A percentile compares a stretch with the other conserved stretches of the same genome.
These are phyloP conservation scores for Rhyacophila brunnea DNA, from an alignment of 1,140 invertebrate species.

Conservation along the genomic window DNA sequence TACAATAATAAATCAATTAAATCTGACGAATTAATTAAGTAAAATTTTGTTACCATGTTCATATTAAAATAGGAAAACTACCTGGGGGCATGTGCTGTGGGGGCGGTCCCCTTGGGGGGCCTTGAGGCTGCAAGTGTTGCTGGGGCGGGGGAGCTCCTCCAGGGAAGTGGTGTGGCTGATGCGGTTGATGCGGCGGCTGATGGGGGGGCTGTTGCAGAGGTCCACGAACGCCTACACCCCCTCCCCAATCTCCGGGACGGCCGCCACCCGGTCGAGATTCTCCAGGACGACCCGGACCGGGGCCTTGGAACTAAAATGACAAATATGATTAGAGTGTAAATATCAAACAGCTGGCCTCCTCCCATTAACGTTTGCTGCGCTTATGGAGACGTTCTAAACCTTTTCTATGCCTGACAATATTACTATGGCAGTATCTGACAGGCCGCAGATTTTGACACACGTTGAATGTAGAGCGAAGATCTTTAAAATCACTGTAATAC, in stretches of 20 bases:
- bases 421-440: too few relatives aligned
- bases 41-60: too few relatives aligned
- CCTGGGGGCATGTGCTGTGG: constrained; percentile 53
- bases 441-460: too few relatives aligned
- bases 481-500: too few relatives aligned
- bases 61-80: constrained; percentile 19
- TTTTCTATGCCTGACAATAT: too few relatives aligned
- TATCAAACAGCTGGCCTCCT: too few relatives aligned
- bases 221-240: constrained; percentile 63
- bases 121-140: constrained; percentile 67
- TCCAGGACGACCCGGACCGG: constrained; percentile 14
- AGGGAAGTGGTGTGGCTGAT: constrained; percentile 68
- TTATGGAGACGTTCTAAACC: too few relatives aligned
- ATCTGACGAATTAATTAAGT: too few relatives aligned
- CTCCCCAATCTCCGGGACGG: constrained; percentile 42
- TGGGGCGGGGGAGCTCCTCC: constrained; percentile 61
- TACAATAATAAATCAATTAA: too few relatives aligned
- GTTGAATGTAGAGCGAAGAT: too few relatives aligned
- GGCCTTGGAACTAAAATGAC: constrained; percentile 21
- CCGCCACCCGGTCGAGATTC: constrained; percentile 28
- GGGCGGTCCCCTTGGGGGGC: constrained; percentile 68
- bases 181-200: constrained; percentile 69
- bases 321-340: too few relatives aligned
- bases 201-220: constrained; percentile 65
- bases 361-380: too few relatives aligned